These are phyloP conservation scores for Hermatobates lingyangjiaoensis DNA, from an alignment of 1,140 invertebrate species.

Conservation along the genomic window DNA sequence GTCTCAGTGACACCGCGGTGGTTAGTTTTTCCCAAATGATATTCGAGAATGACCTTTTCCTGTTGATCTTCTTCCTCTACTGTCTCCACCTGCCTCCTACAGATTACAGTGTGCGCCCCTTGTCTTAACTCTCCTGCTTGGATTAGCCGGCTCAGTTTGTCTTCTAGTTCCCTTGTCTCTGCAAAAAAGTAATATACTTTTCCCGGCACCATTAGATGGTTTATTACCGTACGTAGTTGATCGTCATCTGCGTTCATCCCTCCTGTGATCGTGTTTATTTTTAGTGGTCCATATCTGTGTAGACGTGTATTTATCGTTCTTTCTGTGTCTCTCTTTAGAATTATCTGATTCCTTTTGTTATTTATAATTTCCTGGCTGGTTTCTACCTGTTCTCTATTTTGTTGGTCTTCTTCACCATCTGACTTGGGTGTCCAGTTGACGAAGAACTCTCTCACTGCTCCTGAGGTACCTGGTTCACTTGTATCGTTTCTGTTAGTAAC, in stretches of 20 bases:
- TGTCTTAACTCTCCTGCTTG: background rate
- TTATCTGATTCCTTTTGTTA: background rate
- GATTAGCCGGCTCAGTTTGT: background rate
- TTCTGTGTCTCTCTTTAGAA: background rate
- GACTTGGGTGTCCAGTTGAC: background rate
- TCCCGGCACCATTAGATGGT: background rate
- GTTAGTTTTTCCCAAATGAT: background rate
- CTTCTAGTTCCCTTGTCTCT: background rate
- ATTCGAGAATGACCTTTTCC: background rate
- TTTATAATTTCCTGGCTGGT: constrained; percentile 3
- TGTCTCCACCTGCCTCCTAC: background rate
- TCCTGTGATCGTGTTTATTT: background rate
- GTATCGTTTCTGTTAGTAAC: background rate
- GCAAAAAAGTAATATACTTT: background rate
- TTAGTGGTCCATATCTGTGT: background rate
- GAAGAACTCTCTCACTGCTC: background rate
- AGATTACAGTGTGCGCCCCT: too few species aligned
- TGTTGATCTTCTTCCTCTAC: background rate
- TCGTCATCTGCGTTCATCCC: background rate
- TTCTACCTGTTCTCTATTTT: background rate
- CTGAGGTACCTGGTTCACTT: background rate
- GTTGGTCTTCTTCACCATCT: background rate
- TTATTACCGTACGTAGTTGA: background rate
- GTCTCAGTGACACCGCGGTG: background rate
- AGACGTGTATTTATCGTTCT: background rate